Conservation (phyloP, 2,113 vertebrate genomes). For the Castor canadensis region DNA sequence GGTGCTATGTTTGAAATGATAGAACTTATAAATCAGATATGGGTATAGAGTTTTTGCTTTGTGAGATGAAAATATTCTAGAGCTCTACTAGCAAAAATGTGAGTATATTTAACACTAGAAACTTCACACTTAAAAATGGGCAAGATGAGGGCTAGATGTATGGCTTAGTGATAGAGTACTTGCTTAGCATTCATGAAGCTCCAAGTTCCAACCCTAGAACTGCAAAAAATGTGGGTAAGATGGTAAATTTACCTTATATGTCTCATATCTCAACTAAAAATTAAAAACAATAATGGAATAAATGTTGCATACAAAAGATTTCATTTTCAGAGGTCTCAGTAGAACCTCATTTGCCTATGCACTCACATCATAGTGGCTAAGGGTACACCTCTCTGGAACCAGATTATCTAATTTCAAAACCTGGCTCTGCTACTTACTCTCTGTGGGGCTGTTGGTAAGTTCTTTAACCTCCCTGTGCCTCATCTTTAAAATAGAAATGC, state of each 20-base stretch:
- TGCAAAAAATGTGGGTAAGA: background rate
- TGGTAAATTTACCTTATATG: background rate
- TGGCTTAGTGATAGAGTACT: background rate
- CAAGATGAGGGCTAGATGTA: background rate
- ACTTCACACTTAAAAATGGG: background rate
- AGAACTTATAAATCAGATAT: background rate
- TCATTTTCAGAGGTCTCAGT: background rate
- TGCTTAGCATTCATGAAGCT: background rate
- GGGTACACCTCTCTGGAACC: background rate
- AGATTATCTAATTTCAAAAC: background rate
- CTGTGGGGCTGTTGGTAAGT: background rate
- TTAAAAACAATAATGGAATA: conserved; percentile 26
- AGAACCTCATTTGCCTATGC: background rate
- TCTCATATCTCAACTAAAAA: background rate
- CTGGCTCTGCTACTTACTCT: background rate
- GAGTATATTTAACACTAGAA: background rate
- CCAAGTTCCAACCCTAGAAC: background rate
- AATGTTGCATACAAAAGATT: background rate
- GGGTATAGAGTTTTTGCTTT: background rate
- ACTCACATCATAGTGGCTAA: background rate
- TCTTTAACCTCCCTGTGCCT: background rate
- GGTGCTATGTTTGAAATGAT: background rate
- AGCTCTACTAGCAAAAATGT: background rate
- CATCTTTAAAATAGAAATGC: background rate
- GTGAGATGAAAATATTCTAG: background rate